Evolutionary conservation across 2,113 vertebrate species (phyloP).

Genomic region (Philantomba maxwellii): DNA sequence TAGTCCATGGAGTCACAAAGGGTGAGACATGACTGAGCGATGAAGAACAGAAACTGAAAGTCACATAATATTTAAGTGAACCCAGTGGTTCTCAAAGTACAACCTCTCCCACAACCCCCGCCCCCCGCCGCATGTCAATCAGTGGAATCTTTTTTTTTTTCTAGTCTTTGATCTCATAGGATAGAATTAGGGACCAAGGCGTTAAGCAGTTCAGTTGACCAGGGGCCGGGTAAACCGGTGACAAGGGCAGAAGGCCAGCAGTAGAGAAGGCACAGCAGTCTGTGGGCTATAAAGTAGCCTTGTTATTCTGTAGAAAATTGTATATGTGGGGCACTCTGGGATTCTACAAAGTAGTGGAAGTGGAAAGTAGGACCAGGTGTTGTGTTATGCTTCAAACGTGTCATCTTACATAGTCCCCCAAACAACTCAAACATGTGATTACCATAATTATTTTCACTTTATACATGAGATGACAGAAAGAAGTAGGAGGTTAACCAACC

Average conservation of each 20-base stretch:
- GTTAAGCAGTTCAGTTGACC: neutral
- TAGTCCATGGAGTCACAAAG: neutral
- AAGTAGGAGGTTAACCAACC: neutral
- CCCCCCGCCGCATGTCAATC: accelerated
- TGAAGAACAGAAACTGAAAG: neutral
- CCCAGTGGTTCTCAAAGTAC: neutral
- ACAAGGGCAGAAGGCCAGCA: neutral
- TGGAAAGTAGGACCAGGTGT: neutral
- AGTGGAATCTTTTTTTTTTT: neutral
- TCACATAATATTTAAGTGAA: neutral
- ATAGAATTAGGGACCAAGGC: neutral
- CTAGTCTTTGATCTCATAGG: neutral
- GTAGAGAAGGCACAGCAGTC: neutral
- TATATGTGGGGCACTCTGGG: neutral
- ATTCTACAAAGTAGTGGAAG: neutral
- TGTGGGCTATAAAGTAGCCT: neutral
- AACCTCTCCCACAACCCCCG: neutral
- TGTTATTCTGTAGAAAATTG: neutral
- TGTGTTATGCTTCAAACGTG: neutral
- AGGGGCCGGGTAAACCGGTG: neutral
- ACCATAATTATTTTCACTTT: neutral
- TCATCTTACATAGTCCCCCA: neutral
- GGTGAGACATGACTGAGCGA: neutral
- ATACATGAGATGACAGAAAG: neutral
- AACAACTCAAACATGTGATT: neutral